phyloP scores from a whole-genome alignment of 2,888 invertebrate species.

The Coleophora flavipennella region DNA sequence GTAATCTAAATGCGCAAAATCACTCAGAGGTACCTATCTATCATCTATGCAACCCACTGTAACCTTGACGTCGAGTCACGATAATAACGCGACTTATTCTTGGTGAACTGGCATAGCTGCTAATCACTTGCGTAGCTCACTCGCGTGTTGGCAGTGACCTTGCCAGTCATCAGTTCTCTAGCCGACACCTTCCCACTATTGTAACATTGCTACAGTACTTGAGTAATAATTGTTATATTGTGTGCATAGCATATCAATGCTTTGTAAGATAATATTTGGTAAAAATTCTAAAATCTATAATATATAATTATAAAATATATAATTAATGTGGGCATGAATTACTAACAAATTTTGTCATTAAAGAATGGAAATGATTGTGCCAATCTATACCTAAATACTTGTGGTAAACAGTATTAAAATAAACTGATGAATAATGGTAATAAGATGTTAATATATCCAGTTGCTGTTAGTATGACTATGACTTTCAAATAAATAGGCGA shows the following conservation, averaged over 20 bases:
- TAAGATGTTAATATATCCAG: slow-evolving; percentile 8
- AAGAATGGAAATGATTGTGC: slow-evolving; percentile 42
- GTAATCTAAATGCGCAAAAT: too few species aligned
- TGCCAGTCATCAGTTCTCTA: slow-evolving; percentile 32
- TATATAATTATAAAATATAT: neutral
- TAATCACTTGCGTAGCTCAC: slow-evolving; percentile 18
- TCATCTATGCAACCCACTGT: too few species aligned
- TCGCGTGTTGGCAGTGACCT: slow-evolving; percentile 46
- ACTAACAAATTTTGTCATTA: slow-evolving; percentile 11
- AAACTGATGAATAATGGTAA: slow-evolving; percentile 27
- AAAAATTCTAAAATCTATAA: neutral
- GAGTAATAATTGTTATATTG: too few species aligned
- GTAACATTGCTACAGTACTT: too few species aligned
- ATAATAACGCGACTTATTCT: too few species aligned
- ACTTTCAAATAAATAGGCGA: slow-evolving; percentile 34
- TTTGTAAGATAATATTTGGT: neutral
- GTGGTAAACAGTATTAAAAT: slow-evolving; percentile 28
- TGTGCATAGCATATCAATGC: neutral
- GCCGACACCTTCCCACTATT: too few species aligned
- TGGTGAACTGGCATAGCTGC: neutral
- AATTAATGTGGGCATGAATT: slow-evolving; percentile 1
- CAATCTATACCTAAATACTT: slow-evolving; percentile 44
- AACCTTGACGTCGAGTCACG: too few species aligned
- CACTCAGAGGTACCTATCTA: too few species aligned
- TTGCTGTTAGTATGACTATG: slow-evolving; percentile 25